Base-by-base conservation (phyloP, 1,140 invertebrate species). In the Bursaphelenchus mucronatus region DNA sequence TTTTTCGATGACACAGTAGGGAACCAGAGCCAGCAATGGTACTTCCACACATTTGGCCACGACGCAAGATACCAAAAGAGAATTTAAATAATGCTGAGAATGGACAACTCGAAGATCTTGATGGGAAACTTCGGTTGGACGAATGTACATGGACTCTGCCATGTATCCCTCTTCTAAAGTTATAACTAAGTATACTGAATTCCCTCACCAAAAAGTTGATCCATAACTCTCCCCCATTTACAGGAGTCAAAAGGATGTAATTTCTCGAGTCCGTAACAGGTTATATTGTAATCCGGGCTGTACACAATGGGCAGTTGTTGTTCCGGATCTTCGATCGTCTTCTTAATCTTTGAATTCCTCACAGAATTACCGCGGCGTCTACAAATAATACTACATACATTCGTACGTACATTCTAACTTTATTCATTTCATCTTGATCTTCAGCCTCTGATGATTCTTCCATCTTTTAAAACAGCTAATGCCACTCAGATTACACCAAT, bases 201-300 rank as follows among this genome's bases (percentile, higher is more conserved):
- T 63, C 19, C 64, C 62, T 71, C 73, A 89, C 88, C 86, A 87
- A 83, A 79, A 83, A 87, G 76, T 67, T 81, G 81, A n/a, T 76
- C 59, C 70, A 77, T 78, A 0, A 92, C 87, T 78, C 88, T 87
- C 57, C 87, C 86, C 88, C 90, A 92, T 85, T 92, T 92, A 69
- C 86, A 86, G 3, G 90, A 86, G 86, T 92, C 90, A 83, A 92
- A 92, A n/a, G 90, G 88, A 85, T 92, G 90, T 15, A 90, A 83
- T 78, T 88, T 90, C 82, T 92, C 89, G 52, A 92, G 82, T 19
- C 89, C 89, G 74, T 85, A 83, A 78, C 91, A 89, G n/a, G 85
- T 85, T 63, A 92, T 90, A 82, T 91, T 89, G 81, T 92, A 92
- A 59, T 88, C 85, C 40, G 86, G 80, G 61, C 87, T 84, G 79